Base-by-base conservation (phyloP, 2,797 vertebrate genomes). In the Helostoma temminkii region DNA sequence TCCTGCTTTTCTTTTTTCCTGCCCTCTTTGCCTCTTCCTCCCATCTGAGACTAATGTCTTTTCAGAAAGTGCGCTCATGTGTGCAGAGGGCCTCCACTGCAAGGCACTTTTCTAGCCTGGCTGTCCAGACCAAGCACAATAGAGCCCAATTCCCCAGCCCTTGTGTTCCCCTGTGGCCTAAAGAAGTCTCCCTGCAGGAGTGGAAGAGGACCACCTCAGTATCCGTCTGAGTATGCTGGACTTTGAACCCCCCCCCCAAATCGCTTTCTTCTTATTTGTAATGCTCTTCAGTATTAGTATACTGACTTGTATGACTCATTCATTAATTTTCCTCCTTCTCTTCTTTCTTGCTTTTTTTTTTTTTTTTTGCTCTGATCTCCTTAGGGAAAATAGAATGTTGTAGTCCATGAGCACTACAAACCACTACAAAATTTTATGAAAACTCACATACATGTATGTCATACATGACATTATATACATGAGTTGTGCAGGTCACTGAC, bases 1-100 rank as follows among this genome's bases (percentile, higher is more conserved):
- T 86, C 75, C 64, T 69, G 72, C 48, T 69, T 89, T 84, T 88
- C 80, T 82, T 70, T 86, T 80, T 69, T 63, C 53, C 48, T 73
- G 62, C 54, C 82, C 82, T 66, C 68, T 78, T 47, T 72, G 79
- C 72, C 77, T 91, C 79, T 80, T 90, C 82, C 84, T 86, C 85
- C 83, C 88, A 87, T 93, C 89, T 78, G 86, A 90, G 62, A 85
- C 81, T 94, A 93, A 95, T 89, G 73, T 88, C 91, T 87, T 95
- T 96, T 96, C 93, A 94, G 87, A 55, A 55, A 93, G 94, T 84
- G 92, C 92, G 66, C 86, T 93, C 94, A 95, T 95, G 93, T 94
- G 93, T 93, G 89, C 71, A 72, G 58, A 74, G 90, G 91, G 91
- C 91, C 93, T 93, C 89, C 85, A 78, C 58, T 85, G 86, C 88